Evolutionary conservation across 2,797 vertebrate species (phyloP).

Genomic region (Hapalemur alaotrensis): DNA sequence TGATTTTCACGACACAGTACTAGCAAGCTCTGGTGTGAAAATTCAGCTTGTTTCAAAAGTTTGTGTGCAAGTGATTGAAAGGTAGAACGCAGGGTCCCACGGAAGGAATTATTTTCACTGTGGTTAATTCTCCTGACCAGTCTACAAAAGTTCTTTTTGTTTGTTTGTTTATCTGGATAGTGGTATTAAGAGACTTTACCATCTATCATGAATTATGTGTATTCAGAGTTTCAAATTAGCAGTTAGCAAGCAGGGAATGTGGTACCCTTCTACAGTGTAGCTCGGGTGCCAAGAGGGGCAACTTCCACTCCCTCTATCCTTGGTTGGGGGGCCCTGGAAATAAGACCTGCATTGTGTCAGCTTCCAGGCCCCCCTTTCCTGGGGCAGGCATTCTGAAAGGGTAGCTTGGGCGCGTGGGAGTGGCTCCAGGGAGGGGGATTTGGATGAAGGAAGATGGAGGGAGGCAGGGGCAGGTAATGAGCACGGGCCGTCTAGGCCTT

Average conservation of each 20-base stretch:
- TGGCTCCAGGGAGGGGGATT: accelerated
- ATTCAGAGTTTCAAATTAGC: background rate
- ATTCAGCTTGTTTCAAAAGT: background rate
- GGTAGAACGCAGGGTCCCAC: background rate
- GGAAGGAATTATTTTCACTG: background rate
- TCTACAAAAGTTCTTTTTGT: background rate
- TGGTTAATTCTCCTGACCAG: background rate
- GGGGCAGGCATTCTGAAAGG: background rate
- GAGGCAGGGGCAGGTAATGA: background rate
- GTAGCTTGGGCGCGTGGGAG: background rate
- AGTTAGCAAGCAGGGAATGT: background rate
- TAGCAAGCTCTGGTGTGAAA: background rate
- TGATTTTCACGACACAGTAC: background rate
- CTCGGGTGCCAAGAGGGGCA: background rate
- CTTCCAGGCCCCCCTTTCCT: background rate
- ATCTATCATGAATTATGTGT: background rate
- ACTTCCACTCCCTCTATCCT: background rate
- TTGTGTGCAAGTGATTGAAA: background rate
- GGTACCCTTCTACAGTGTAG: background rate
- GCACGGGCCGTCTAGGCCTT: background rate
- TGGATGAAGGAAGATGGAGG: background rate
- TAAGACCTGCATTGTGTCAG: background rate
- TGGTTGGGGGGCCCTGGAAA: background rate
- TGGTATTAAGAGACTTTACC: background rate
- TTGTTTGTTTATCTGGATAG: background rate